Base-by-base conservation (phyloP, 1,140 invertebrate species). In the Forficula auricularia region DNA sequence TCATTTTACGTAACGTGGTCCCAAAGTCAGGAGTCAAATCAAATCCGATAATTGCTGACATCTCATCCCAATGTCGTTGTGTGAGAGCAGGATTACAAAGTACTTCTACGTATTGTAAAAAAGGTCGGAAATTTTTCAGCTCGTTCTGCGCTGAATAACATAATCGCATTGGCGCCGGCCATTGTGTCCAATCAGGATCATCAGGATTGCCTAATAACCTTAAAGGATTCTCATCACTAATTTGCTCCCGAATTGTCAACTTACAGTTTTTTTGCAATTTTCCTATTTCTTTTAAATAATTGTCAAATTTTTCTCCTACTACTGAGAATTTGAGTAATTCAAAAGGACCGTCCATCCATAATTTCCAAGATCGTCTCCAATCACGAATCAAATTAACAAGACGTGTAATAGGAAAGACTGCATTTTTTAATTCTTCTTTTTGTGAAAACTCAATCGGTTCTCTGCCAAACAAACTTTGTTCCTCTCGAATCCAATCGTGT, bases 291-390 rank as follows among this genome's bases (percentile, higher is more conserved):
- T 63, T 54, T 47, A 38, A 48, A 56, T 46, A 61, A 56, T 12
- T 33, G 38, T 80, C 76, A 2, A 81, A 73, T 46, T 73, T 72
- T 35, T 65, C 57, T 59, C 88, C 83, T 40, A 87, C 77, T 49
- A 68, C 63, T 30, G 69, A 62, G 7, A 77, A 73, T 55, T 85
- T 71, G 34, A 92, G 63, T 53, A 83, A 80, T 56, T 84, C 73
- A 62, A 92, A 92, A 2, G 77, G 72, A n/a, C 87, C 88, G 60
- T 91, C 81, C 68, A 90, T 75, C 82, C 86, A 92, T 36, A 81
- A 78, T 52, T 78, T 80, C 54, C 81, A 76, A 47, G 78, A 77
- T 43, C 78, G 72, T 57, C 79, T 72, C 82, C 88, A 90, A 53
- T 74, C 22, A 6, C 22, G 4, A 6, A 27, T 27, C 4, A 27